Evolutionary conservation across 2,113 vertebrate species (phyloP), one percentile per base, ranked within the genome.

Genomic region (Coryphaenoides rupestris): DNA sequence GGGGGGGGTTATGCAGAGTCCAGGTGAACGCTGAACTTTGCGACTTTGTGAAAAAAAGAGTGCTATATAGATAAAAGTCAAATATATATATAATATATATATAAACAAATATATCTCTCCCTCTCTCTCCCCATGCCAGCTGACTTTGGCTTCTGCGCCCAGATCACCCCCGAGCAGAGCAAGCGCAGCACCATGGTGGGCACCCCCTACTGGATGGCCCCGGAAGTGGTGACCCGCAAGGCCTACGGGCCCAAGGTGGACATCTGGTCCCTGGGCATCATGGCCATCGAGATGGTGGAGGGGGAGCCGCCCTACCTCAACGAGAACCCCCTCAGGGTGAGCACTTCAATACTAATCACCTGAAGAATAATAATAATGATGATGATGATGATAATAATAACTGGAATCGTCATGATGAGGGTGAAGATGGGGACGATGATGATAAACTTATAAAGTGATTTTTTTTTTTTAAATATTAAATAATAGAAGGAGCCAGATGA

Each of bases 201-300:
- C 0, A 98, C 96, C 0, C 96, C 96, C 0, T 98, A 98, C 81
- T 98, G 96, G 96, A 98, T 98, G 96, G 96, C 96, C 58, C 96
- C 96, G 0, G 96, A 98, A 77, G 96, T 98, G 79, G 96, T 98
- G 28, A 98, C 96, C 23, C 89, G 96, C 57, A 98, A 98, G 84
- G 96, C 96, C 0, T 98, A 98, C 0, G 96, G 96, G 64, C 96
- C 96, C n/a, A 98, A 98, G 81, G 96, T 98, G 73, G 96, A 98
- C 72, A 98, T 98, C 78, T 98, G 96, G 96, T 98, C 96, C 61
- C 84, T 98, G 80, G 96, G 96, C 65, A 98, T 98, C 77, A 97
- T 98, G 96, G 96, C 96, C 19, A 98, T 98, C 57, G 96, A 98
- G 83, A 98, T 98, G 96, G 95, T 98, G 62, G 96, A 98, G 88